phyloP scores from a whole-genome alignment of 2,797 vertebrate genomes.

The Anguilla pacifica region DNA sequence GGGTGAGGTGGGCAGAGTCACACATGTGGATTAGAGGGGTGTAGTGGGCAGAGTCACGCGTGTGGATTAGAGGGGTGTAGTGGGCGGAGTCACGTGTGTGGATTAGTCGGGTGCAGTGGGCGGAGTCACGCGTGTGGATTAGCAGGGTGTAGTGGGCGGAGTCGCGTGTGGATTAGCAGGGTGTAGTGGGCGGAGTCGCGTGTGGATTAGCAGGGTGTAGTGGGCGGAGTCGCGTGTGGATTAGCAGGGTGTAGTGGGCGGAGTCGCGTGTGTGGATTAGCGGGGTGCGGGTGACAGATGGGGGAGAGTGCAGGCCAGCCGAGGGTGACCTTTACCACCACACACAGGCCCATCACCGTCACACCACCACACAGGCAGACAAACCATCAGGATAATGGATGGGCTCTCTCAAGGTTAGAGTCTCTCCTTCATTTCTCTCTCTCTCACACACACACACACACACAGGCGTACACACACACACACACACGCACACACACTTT shows the following conservation, averaged over 20 bases:
- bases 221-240: too few species aligned
- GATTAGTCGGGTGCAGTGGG: too few species aligned
- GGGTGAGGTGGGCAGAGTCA: too few species aligned
- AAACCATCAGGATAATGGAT: slow-evolving; percentile 76
- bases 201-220: too few species aligned
- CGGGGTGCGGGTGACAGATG: slow-evolving; percentile 29
- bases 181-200: too few species aligned
- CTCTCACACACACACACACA: not conserved
- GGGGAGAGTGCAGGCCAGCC: slow-evolving; percentile 45
- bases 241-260: not conserved
- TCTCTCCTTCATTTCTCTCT: slow-evolving; percentile 46
- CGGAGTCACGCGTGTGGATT: too few species aligned
- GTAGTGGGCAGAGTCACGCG: too few species aligned
- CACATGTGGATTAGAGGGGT: too few species aligned
- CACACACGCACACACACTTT: not conserved
- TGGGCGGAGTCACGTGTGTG: too few species aligned
- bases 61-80: too few species aligned
- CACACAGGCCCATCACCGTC: slow-evolving; percentile 72
- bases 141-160: too few species aligned
- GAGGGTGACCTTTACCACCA: slow-evolving; percentile 75
- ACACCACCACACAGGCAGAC: slow-evolving; percentile 79
- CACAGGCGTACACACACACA: not conserved
- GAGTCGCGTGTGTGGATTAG: slow-evolving; percentile 40
- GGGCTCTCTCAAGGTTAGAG: slow-evolving; percentile 79
- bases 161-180: too few species aligned